Evolutionary conservation across 2,888 invertebrate genomes (phyloP), one percentile per base, ranked within the genome.

Genomic region (Alloscopus bannaensis): DNA sequence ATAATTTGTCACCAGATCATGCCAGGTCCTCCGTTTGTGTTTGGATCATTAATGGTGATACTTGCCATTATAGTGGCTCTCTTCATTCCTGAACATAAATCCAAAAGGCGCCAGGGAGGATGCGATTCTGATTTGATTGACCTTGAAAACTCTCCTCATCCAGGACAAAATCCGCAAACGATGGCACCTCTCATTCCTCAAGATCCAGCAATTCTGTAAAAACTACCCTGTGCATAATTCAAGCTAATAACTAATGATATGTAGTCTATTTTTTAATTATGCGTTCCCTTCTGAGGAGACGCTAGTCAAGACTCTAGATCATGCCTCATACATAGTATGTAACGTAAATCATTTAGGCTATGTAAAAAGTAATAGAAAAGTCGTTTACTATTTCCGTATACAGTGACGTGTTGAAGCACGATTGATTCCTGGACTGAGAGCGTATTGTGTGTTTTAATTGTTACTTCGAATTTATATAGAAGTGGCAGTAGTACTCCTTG

Each of bases 11-110:
- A n/a, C 83, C 90, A 95, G 90, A 89, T 96, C 88, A 93, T 98
- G 87, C 98, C 98, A 42, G 99, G 99, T 0, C 99, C 99, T 76
- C 99, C 99, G 16, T 99, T 99, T 89, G 96, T 99, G 82, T 95
- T 99, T 89, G 99, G 99, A 80, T 97, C 99, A 70, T 91, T 99
- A 88, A 92, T 99, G 89, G 99, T 99, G 86, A 94, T 99, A 87
- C 94, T 97, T 89, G 99, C 99, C 80, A 92, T 99, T 86, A 90
- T 98, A 86, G 97, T 99, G 87, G 95, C 95, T 66, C 93, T 94
- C 60, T 95, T 95, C 90, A 93, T 95, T 89, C 94, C 94, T 28
- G 94, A 94, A 88, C 91, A 92, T 76, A 71, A 81, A 55, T 69
- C 82, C 22, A 85, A 84, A 79, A 62, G 82, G 26, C 76, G 85